Conservation (phyloP, 2,888 invertebrate species). For the Epinotia brunnichana region DNA sequence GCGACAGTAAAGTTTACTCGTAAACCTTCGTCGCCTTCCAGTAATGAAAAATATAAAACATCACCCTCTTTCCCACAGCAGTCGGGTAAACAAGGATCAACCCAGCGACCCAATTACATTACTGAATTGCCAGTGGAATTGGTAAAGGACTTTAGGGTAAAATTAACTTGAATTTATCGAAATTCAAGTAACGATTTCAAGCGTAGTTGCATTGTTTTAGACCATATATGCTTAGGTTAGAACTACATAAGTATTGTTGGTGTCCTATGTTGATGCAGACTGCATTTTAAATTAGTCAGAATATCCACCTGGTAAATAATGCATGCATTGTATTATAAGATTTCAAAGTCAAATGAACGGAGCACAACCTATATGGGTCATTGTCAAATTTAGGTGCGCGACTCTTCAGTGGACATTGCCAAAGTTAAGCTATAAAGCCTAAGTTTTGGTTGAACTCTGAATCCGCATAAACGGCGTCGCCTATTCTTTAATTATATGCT, state of each 20-base stretch:
- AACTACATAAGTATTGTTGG: neutral
- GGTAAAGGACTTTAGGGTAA: conserved; percentile 1
- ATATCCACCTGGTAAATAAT: too few relatives aligned
- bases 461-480: too few relatives aligned
- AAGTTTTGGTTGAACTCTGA: too few relatives aligned
- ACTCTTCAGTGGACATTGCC: too few relatives aligned
- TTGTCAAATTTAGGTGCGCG: too few relatives aligned
- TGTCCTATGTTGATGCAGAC: neutral
- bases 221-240: too few relatives aligned
- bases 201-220: neutral
- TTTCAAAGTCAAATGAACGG: too few relatives aligned
- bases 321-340: too few relatives aligned
- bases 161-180: conserved; percentile 18
- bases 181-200: conserved; percentile 1
- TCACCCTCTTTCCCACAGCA: conserved; percentile 23
- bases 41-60: conserved; percentile 67
- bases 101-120: conserved; percentile 39
- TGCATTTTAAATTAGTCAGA: neutral
- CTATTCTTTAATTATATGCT: too few relatives aligned
- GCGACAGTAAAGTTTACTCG: conserved; percentile 58
- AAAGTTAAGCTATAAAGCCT: too few relatives aligned
- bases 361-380: too few relatives aligned
- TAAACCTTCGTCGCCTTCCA: conserved; percentile 55
- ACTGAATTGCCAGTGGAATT: conserved; percentile 19
- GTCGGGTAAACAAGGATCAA: conserved; percentile 38